phyloP scores from a whole-genome alignment of 2,113 vertebrate species.

The Phyllostomus hastatus region DNA sequence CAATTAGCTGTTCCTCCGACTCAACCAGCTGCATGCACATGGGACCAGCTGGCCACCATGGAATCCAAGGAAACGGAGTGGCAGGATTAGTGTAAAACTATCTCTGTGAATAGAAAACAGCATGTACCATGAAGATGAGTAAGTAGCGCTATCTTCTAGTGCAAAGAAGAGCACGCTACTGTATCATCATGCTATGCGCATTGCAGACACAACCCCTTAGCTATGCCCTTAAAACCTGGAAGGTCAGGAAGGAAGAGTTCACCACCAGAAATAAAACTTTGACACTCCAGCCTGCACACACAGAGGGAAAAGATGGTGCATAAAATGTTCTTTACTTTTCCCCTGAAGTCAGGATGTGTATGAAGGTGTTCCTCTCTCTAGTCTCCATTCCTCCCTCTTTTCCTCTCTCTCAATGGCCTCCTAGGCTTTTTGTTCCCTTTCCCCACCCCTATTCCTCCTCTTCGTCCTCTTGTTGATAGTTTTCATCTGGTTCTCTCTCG shows the following conservation, averaged over 20 bases:
- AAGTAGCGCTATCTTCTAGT: background rate
- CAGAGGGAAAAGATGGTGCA: background rate
- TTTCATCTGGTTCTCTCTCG: background rate
- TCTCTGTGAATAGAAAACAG: conserved; percentile 25
- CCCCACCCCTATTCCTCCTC: background rate
- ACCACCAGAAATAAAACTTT: conserved; percentile 50
- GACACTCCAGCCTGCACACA: background rate
- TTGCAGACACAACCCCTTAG: background rate
- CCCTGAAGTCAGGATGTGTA: background rate
- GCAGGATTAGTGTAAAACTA: conserved; percentile 43
- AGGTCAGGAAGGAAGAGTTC: conserved; percentile 26
- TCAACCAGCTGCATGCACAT: conserved; percentile 18
- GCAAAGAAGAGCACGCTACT: background rate
- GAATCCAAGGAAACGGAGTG: conserved; percentile 14
- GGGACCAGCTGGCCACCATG: conserved; percentile 19
- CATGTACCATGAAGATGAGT: background rate
- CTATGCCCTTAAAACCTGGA: conserved; percentile 52
- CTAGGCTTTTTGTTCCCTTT: background rate
- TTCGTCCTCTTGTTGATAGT: background rate
- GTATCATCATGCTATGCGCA: background rate
- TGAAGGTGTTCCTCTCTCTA: background rate
- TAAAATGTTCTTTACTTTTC: background rate
- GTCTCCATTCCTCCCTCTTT: background rate
- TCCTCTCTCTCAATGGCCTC: background rate
- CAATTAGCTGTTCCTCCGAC: background rate